Evolutionary conservation across 2,113 vertebrate genomes (phyloP).

Genomic region (Ciconia maguari): DNA sequence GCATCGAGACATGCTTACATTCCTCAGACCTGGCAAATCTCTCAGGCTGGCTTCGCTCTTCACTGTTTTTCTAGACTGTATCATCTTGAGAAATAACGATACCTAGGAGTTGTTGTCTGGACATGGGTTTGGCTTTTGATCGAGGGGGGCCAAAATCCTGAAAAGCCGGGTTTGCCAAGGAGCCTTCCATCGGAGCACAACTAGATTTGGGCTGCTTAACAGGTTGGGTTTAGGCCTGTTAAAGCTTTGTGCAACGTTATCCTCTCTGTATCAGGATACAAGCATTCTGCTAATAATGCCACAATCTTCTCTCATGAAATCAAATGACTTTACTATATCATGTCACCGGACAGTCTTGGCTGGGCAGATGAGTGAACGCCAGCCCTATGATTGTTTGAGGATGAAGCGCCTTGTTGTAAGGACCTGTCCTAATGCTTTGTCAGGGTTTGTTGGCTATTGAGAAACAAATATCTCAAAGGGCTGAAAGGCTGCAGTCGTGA

Average conservation of each 20-base stretch:
- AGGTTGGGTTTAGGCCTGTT: neutral
- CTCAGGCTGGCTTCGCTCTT: neutral
- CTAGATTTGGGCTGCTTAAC: neutral
- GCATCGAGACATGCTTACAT: fast-evolving
- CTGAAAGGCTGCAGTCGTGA: neutral
- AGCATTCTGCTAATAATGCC: neutral
- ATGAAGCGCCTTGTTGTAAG: neutral
- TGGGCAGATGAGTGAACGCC: neutral
- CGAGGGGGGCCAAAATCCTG: neutral
- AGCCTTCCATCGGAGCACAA: neutral
- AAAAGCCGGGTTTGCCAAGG: neutral
- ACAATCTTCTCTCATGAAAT: neutral
- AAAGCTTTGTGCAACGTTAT: neutral
- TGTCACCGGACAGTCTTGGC: neutral
- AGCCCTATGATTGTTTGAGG: neutral
- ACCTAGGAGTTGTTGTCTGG: neutral
- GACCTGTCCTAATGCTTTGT: neutral
- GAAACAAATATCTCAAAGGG: neutral
- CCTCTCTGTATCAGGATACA: neutral
- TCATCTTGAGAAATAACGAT: neutral
- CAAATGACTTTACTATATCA: neutral
- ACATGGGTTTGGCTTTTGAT: neutral
- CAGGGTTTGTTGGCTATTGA: neutral
- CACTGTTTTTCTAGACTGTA: too few species aligned
- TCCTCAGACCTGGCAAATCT: neutral